Conservation (phyloP, 2,113 vertebrate species). For the Pipra filicauda region DNA sequence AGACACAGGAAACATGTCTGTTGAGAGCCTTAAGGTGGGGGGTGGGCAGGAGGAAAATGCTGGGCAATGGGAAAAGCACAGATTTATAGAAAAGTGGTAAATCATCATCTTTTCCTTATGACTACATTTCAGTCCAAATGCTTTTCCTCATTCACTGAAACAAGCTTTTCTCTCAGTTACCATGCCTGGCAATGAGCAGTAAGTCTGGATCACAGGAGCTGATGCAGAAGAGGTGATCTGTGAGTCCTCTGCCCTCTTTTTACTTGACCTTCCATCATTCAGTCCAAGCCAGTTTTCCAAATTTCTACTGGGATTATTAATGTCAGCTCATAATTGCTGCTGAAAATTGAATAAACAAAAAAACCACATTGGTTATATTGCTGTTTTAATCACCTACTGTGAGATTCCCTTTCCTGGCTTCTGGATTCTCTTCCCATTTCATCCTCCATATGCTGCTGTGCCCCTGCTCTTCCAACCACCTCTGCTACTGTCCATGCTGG, state of each 20-base stretch:
- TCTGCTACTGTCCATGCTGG: fast-evolving
- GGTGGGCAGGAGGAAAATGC: not conserved
- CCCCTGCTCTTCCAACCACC: not conserved
- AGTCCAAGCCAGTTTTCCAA: not conserved
- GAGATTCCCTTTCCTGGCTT: not conserved
- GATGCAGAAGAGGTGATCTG: not conserved
- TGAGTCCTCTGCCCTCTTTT: not conserved
- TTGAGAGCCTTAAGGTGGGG: not conserved
- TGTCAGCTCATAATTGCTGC: not conserved
- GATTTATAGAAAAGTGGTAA: not conserved
- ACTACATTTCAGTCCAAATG: not conserved
- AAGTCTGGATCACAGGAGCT: not conserved
- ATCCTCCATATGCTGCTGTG: not conserved
- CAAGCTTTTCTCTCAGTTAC: not conserved
- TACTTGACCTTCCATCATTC: not conserved
- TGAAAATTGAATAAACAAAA: not conserved
- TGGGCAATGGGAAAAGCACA: not conserved
- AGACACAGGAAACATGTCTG: not conserved
- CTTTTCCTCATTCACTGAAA: not conserved
- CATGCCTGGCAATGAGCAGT: not conserved
- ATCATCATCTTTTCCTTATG: not conserved
- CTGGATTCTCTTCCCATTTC: not conserved
- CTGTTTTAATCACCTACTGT: not conserved
- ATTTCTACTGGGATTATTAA: not conserved
- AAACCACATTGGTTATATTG: not conserved